A percentile compares a stretch with the other conserved stretches of the same genome.
These are phyloP conservation scores for Chalcis sispes DNA, from an alignment of 2,888 invertebrate species.

Conservation along the genomic window DNA sequence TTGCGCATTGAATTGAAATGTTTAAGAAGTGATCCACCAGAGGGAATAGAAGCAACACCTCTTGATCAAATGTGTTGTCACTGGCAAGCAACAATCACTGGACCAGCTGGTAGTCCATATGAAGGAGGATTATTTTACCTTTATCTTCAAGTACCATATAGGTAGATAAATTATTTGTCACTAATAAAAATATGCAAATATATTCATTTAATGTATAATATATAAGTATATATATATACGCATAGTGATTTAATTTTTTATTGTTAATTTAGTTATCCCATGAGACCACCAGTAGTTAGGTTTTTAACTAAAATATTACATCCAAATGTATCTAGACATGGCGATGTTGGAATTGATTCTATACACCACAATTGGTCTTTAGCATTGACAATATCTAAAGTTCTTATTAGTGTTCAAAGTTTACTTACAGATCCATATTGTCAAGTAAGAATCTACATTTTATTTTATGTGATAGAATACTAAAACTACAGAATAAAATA, in stretches of 20 bases:
- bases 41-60: constrained; percentile 90
- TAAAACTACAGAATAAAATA: background rate
- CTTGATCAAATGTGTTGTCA: constrained; percentile 89
- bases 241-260: background rate
- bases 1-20: constrained; percentile 86
- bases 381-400: constrained; percentile 92
- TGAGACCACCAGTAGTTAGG: constrained; percentile 93
- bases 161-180: constrained; percentile 76
- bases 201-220: background rate
- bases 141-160: constrained; percentile 91
- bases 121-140: constrained; percentile 95
- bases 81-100: constrained; percentile 96
- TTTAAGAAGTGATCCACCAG: constrained; percentile 87
- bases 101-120: constrained; percentile 94
- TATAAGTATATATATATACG: background rate
- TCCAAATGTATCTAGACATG: constrained; percentile 96
- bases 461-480: background rate
- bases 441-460: constrained; percentile 78
- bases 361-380: constrained; percentile 98
- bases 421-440: constrained; percentile 93
- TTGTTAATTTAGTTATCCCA: constrained; percentile 86
- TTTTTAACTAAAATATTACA: constrained; percentile 96
- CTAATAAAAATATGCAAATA: background rate
- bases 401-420: constrained; percentile 91
- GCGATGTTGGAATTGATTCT: constrained; percentile 96